These are phyloP conservation scores for Gymnoscopelus microlampas DNA, from an alignment of 2,797 vertebrate species.

Conservation along the genomic window DNA sequence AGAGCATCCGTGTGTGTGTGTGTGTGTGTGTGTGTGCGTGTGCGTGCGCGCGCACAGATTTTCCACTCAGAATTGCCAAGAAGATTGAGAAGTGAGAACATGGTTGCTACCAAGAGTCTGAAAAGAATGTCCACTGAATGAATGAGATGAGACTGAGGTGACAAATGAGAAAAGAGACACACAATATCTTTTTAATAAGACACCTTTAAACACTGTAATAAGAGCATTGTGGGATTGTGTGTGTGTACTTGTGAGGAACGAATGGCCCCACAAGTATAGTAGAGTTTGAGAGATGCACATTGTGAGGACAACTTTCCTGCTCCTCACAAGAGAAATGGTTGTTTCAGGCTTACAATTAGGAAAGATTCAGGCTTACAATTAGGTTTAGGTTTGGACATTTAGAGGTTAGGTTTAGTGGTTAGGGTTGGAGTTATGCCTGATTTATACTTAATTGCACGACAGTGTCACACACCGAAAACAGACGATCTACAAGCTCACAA, in stretches of 20 bases:
- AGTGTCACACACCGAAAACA: too few relatives aligned
- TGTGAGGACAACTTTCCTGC: too few relatives aligned
- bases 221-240: slow-evolving; percentile 17
- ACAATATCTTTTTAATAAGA: slow-evolving; percentile 2
- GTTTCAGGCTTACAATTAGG: too few relatives aligned
- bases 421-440: too few relatives aligned
- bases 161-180: slow-evolving; percentile 10
- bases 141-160: slow-evolving; percentile 5
- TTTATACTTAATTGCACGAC: too few relatives aligned
- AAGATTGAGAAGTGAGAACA: slow-evolving; percentile 13
- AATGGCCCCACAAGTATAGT: too few relatives aligned
- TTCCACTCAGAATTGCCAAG: slow-evolving; percentile 18
- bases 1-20: slow-evolving; percentile 35
- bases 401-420: too few relatives aligned
- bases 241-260: background rate
- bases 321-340: too few relatives aligned
- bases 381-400: too few relatives aligned
- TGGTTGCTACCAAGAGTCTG: background rate
- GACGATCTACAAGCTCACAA: too few relatives aligned
- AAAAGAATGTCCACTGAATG: background rate
- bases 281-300: too few relatives aligned
- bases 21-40: slow-evolving; percentile 11
- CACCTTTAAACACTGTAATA: background rate
- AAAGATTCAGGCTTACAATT: too few relatives aligned
- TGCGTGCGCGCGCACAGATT: slow-evolving; percentile 25